Evolutionary conservation across 2,888 invertebrate species (phyloP).

Genomic region (Thera obeliscata): DNA sequence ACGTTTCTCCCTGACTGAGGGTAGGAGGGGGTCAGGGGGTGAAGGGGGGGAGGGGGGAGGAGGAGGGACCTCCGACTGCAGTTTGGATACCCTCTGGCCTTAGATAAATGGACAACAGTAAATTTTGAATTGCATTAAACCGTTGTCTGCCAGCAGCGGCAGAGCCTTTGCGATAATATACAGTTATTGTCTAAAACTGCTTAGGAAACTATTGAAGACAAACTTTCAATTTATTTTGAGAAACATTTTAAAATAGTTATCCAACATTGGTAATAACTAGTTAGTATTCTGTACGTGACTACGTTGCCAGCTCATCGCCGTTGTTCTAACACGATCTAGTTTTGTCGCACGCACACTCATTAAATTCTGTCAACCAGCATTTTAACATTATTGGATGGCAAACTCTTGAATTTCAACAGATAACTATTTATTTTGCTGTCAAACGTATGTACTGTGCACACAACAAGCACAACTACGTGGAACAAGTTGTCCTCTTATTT

Average conservation of each 20-base stretch:
- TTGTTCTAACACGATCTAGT: too few species aligned
- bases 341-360: too few species aligned
- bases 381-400: background rate
- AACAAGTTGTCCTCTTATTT: too few species aligned
- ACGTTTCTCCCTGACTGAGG: constrained; percentile 30
- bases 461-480: background rate
- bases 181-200: constrained; percentile 20
- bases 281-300: background rate
- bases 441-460: background rate
- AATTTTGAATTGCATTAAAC: constrained; percentile 44
- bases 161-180: constrained; percentile 13
- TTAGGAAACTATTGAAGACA: background rate
- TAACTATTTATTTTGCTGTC: background rate
- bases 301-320: too few species aligned
- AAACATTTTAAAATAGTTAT: background rate
- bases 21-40: constrained; percentile 8
- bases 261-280: background rate
- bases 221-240: background rate
- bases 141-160: constrained; percentile 24
- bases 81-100: constrained; percentile 42
- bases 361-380: background rate
- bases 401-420: background rate
- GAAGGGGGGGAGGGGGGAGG: constrained; percentile 9
- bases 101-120: constrained; percentile 46
- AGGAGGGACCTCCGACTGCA: constrained; percentile 35